Conservation (phyloP, 2,888 invertebrate genomes). For the Coenonympha glycerion region DNA sequence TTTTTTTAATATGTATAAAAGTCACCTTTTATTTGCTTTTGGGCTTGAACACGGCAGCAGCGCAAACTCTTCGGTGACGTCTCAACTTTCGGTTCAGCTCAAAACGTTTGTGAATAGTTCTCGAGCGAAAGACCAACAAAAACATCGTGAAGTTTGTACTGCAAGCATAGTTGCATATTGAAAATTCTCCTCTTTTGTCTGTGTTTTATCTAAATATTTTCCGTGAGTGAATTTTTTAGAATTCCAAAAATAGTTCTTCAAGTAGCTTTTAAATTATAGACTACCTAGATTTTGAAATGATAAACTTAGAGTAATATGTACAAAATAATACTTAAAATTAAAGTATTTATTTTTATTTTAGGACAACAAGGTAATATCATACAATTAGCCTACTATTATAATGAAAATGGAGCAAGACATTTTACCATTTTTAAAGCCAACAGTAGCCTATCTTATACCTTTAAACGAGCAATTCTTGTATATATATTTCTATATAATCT, state of each 20-base stretch:
- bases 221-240: background rate
- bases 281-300: too few relatives aligned
- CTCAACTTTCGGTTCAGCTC: conserved; percentile 8
- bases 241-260: background rate
- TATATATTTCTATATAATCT: too few relatives aligned
- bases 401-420: too few relatives aligned
- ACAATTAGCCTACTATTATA: too few relatives aligned
- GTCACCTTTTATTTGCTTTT: background rate
- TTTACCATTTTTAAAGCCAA: too few relatives aligned
- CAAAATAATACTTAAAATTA: too few relatives aligned
- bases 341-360: too few relatives aligned
- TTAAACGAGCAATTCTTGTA: too few relatives aligned
- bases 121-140: conserved; percentile 22
- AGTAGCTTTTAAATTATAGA: too few relatives aligned
- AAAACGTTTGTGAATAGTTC: conserved; percentile 26
- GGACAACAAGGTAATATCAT: too few relatives aligned
- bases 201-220: conserved; percentile 1
- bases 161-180: conserved; percentile 25
- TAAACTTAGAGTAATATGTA: too few relatives aligned
- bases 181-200: conserved; percentile 15
- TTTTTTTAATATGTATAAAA: background rate
- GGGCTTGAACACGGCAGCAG: background rate
- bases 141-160: conserved; percentile 20
- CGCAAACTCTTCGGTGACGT: conserved; percentile 1
- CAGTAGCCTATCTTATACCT: too few relatives aligned